phyloP scores from a whole-genome alignment of 1,140 invertebrate genomes.

The Cataglyphis hispanica region DNA sequence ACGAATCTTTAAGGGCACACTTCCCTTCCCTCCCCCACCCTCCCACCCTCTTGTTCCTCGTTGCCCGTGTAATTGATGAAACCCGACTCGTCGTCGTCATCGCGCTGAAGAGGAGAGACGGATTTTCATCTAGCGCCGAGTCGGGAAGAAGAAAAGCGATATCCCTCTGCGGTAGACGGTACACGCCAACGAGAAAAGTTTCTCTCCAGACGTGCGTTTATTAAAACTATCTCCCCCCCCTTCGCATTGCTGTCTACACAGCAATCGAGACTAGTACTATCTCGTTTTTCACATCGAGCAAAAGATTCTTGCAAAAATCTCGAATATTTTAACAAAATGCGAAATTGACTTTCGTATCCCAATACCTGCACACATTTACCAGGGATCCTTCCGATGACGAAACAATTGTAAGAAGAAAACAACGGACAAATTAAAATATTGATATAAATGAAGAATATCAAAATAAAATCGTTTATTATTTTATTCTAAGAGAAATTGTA shows the following conservation, averaged over 20 bases:
- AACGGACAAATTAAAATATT: not conserved
- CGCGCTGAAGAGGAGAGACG: conserved; percentile 31
- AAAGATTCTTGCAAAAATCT: conserved; percentile 7
- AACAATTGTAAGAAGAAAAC: not conserved
- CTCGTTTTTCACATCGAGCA: conserved; percentile 15
- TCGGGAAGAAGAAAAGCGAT: conserved; percentile 49
- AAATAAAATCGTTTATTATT: no score
- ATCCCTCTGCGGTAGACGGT: conserved; percentile 17
- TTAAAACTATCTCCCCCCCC: conserved; percentile 30
- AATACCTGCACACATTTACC: not conserved
- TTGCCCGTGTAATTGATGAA: conserved; percentile 56
- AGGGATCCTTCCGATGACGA: not conserved
- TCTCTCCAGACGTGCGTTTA: conserved; percentile 54
- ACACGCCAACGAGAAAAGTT: conserved; percentile 51
- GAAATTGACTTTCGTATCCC: conserved; percentile 12
- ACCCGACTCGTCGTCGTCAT: conserved; percentile 28
- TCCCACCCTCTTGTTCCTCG: conserved; percentile 8
- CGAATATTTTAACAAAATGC: conserved; percentile 3
- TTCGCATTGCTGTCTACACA: not conserved
- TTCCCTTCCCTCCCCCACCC: not conserved
- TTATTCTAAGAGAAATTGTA: not conserved
- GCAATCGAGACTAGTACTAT: conserved; percentile 17
- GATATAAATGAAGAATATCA: not conserved
- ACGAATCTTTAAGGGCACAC: conserved; percentile 12
- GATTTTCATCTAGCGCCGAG: conserved; percentile 47